Conservation (phyloP, 2,888 invertebrate genomes). For the Hyposoter dolosus region DNA sequence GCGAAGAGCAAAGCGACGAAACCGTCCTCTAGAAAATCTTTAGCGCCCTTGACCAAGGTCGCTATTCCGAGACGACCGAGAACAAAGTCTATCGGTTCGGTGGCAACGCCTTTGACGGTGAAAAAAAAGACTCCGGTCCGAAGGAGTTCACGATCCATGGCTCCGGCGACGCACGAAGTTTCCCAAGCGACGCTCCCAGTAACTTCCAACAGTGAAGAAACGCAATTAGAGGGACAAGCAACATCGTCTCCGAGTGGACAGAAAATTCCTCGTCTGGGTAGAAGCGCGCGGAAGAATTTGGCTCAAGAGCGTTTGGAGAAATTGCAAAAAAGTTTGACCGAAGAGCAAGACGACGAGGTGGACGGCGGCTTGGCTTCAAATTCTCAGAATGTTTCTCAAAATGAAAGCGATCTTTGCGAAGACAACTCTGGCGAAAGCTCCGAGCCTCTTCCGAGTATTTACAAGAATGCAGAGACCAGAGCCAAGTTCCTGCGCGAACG, state of each 20-base stretch:
- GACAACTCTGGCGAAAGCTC: neutral
- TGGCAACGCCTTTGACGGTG: neutral
- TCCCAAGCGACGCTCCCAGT: neutral
- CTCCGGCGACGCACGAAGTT: neutral
- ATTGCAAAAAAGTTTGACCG: conserved; percentile 53
- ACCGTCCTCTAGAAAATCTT: conserved; percentile 22
- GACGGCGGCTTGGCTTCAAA: neutral
- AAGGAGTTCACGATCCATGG: conserved; percentile 24
- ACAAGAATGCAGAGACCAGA: conserved; percentile 60
- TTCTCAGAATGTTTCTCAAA: neutral
- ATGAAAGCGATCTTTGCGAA: neutral
- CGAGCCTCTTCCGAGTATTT: conserved; percentile 50
- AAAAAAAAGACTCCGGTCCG: neutral
- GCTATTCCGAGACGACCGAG: conserved; percentile 32
- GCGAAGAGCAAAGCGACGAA: conserved; percentile 15
- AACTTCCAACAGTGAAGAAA: neutral
- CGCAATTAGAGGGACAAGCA: neutral
- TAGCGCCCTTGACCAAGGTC: neutral
- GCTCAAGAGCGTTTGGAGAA: conserved; percentile 56
- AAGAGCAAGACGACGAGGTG: conserved; percentile 5
- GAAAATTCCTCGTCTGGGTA: conserved; percentile 46
- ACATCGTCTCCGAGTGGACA: conserved; percentile 9
- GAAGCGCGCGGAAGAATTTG: conserved; percentile 60
- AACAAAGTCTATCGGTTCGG: conserved; percentile 40
- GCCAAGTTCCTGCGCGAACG: conserved; percentile 54